These are phyloP conservation scores for Theristicus caerulescens DNA, from an alignment of 2,113 vertebrate genomes.

Conservation along the genomic window DNA sequence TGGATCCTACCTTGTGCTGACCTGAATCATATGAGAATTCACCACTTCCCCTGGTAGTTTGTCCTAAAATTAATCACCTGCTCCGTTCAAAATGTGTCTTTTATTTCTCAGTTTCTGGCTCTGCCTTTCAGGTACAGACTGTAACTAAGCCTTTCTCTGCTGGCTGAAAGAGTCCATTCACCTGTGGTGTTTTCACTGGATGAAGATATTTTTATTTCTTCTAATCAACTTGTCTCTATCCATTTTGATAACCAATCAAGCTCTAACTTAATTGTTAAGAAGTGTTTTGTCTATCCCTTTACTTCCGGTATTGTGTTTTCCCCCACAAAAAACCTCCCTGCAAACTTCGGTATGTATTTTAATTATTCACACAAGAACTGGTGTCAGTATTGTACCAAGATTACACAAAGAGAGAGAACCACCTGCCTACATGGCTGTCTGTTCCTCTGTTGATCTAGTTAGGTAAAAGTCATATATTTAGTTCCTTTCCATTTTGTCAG, in stretches of 20 bases:
- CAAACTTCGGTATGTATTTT: background rate
- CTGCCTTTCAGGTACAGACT: background rate
- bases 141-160: slow-evolving; percentile 1
- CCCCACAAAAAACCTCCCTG: rapidly evolving
- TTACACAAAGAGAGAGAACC: background rate
- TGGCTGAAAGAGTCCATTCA: slow-evolving; percentile 42
- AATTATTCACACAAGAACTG: background rate
- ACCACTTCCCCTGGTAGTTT: slow-evolving; percentile 7
- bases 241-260: background rate
- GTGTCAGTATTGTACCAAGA: background rate
- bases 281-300: background rate
- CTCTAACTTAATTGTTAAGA: background rate
- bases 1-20: background rate
- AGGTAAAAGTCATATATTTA: background rate
- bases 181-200: background rate
- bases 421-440: background rate
- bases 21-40: background rate
- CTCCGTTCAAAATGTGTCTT: background rate
- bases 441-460: background rate
- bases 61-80: slow-evolving; percentile 34
- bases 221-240: background rate
- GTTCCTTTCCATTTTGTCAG: background rate
- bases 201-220: background rate
- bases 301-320: background rate
- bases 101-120: slow-evolving; percentile 11